Evolutionary conservation across 2,797 vertebrate species (phyloP).

Genomic region (Peromyscus nudipes): DNA sequence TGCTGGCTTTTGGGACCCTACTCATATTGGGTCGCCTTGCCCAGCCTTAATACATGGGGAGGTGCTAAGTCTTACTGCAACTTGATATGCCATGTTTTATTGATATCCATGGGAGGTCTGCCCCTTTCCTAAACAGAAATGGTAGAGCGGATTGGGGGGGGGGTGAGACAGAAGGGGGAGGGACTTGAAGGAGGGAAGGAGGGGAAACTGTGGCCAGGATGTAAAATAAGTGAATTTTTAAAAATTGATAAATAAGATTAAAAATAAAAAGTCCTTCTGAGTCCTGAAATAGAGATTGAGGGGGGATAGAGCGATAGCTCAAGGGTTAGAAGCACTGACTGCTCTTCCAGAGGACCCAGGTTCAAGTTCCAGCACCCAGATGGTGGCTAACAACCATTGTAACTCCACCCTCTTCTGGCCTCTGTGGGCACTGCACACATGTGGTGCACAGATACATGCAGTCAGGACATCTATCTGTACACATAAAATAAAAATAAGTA

Average conservation of each 20-base stretch:
- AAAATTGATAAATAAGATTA: conserved; percentile 3
- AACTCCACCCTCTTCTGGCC: neutral
- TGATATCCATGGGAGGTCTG: neutral
- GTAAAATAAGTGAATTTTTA: neutral
- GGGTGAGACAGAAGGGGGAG: neutral
- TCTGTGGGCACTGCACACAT: neutral
- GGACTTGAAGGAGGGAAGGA: neutral
- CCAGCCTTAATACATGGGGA: neutral
- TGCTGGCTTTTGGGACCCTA: neutral
- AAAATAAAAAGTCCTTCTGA: neutral
- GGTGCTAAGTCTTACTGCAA: neutral
- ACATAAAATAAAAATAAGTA: neutral
- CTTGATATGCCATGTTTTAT: neutral
- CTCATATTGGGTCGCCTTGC: neutral
- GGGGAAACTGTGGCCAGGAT: neutral
- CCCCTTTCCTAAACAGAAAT: neutral
- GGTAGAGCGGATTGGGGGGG: neutral
- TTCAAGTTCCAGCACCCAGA: neutral
- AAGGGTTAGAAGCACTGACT: neutral
- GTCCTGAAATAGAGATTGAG: neutral
- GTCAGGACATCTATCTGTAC: neutral
- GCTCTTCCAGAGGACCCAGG: neutral
- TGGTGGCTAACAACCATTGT: too few relatives aligned
- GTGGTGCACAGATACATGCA: neutral
- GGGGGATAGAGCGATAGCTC: too few relatives aligned